Evolutionary conservation across 2,888 invertebrate species (phyloP).

Genomic region (Ormyrus thymus): DNA sequence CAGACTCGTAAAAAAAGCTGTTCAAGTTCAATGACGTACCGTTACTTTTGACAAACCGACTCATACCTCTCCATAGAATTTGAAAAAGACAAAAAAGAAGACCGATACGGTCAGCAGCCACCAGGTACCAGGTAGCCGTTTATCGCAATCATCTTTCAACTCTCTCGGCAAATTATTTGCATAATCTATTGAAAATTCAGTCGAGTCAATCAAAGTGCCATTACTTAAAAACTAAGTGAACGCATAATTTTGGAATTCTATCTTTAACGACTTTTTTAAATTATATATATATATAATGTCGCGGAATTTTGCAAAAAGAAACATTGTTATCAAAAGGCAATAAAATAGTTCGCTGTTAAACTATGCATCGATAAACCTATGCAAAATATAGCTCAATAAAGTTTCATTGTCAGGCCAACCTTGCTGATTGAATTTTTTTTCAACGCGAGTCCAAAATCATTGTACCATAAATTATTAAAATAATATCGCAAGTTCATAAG

Average conservation of each 20-base stretch:
- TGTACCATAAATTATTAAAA: too few species aligned
- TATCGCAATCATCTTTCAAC: slow-evolving; percentile 3
- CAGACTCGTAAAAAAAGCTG: slow-evolving; percentile 22
- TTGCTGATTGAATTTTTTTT: too few species aligned
- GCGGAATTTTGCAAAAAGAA: background rate
- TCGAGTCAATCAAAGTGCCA: slow-evolving; percentile 6
- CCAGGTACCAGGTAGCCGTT: background rate
- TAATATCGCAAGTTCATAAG: too few species aligned
- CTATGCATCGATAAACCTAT: too few species aligned
- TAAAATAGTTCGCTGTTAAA: background rate
- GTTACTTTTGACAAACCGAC: slow-evolving; percentile 37
- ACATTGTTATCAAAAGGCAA: background rate
- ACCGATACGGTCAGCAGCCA: background rate
- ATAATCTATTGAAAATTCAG: slow-evolving; percentile 21
- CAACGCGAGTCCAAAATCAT: too few species aligned
- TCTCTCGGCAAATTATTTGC: slow-evolving; percentile 12
- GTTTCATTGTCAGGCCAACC: too few species aligned
- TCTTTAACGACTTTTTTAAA: background rate
- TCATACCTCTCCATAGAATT: slow-evolving; percentile 9
- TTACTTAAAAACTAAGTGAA: background rate
- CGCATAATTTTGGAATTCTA: too few species aligned
- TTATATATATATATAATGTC: too few species aligned
- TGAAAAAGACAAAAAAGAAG: background rate
- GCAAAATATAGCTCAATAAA: background rate
- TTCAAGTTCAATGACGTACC: slow-evolving; percentile 44